phyloP scores from a whole-genome alignment of 2,888 invertebrate genomes.

The Anthophora plumipes region DNA sequence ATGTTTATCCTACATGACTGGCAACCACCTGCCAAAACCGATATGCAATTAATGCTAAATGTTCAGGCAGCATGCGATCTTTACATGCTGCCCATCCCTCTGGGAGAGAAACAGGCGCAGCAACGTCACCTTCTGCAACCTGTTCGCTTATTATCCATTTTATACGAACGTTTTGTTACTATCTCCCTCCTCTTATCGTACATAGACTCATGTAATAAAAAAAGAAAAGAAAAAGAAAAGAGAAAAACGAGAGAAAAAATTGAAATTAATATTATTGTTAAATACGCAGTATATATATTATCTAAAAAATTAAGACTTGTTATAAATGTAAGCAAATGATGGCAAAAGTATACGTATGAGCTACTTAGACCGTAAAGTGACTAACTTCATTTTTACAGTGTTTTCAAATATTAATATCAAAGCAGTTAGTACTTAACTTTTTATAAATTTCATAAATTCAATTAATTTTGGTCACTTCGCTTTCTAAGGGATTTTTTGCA shows the following conservation, averaged over 20 bases:
- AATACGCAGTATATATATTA: no score
- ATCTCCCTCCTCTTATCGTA: not conserved
- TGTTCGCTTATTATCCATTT: conserved; percentile 18
- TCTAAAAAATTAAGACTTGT: no score
- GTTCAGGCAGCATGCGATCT: conserved; percentile 79
- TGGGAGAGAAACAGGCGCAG: conserved; percentile 15
- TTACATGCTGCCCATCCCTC: conserved; percentile 60
- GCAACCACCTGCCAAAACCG: conserved; percentile 81
- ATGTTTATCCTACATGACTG: conserved; percentile 79
- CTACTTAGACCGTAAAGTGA: no score
- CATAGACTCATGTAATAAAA: not conserved
- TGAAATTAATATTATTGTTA: not conserved
- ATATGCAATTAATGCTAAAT: conserved; percentile 81
- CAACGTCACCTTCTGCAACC: conserved; percentile 37
- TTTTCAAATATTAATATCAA: no score
- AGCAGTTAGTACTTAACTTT: no score
- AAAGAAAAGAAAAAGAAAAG: not conserved
- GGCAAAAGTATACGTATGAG: no score
- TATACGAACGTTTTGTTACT: conserved; percentile 8
- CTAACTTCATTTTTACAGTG: no score
- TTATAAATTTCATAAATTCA: no score
- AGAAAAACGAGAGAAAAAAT: no score
- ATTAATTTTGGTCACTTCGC: no score
- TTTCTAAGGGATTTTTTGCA: no score
- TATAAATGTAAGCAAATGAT: no score